Evolutionary conservation across 2,113 vertebrate species (phyloP).

Genomic region (Myodes glareolus): DNA sequence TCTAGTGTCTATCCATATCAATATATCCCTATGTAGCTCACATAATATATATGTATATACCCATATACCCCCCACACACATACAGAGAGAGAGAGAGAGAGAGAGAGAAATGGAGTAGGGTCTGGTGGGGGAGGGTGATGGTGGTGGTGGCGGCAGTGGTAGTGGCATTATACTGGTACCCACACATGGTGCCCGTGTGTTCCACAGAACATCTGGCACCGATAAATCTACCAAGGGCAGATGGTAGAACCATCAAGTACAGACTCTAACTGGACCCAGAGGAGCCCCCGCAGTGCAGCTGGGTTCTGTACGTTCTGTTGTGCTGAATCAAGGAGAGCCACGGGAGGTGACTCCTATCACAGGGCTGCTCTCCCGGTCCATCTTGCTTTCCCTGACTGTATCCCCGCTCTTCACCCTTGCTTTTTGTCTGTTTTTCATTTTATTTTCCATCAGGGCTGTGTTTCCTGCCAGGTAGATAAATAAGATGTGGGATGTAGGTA

Average conservation of each 20-base stretch:
- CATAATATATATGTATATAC: too few species aligned
- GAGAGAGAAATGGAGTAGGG: neutral
- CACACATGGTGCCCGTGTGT: neutral
- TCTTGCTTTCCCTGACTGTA: neutral
- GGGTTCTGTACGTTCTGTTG: slow-evolving; percentile 1
- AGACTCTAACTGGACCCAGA: neutral
- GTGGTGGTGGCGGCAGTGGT: neutral
- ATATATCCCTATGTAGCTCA: too few species aligned
- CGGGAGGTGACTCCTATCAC: neutral
- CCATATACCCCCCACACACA: neutral
- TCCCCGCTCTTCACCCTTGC: neutral
- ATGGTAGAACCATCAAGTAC: neutral
- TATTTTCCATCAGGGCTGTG: neutral
- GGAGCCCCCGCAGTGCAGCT: neutral
- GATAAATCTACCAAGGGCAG: neutral
- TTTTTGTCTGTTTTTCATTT: neutral
- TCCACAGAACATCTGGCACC: neutral
- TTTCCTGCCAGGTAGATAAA: neutral
- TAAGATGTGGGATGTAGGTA: neutral
- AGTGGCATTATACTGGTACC: neutral
- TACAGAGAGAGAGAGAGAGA: neutral
- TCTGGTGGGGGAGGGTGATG: neutral
- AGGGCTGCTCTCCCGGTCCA: neutral
- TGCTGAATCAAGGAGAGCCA: neutral
- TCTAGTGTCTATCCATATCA: neutral